Evolutionary conservation across 2,113 vertebrate species (phyloP).

Genomic region (Cinclus cinclus): DNA sequence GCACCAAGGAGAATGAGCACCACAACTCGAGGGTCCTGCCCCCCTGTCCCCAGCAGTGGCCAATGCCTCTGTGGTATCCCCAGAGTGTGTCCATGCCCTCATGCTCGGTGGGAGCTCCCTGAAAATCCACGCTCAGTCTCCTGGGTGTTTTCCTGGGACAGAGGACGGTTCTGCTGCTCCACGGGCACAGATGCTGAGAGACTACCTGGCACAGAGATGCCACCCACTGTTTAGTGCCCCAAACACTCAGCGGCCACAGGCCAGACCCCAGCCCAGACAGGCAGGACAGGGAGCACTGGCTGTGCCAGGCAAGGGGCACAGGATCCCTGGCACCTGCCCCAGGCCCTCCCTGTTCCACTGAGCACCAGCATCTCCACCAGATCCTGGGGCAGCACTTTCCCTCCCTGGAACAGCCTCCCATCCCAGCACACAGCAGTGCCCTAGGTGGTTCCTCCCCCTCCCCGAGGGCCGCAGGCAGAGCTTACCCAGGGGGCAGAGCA

Average conservation of each 20-base stretch:
- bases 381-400: background rate
- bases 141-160: rapidly evolving
- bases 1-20: rapidly evolving
- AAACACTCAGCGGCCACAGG: rapidly evolving
- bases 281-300: background rate
- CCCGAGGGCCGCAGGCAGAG: background rate
- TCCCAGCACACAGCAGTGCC: background rate
- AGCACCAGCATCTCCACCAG: background rate
- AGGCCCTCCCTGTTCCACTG: background rate
- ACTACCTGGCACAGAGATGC: background rate
- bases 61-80: background rate
- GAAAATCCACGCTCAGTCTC: rapidly evolving
- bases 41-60: background rate
- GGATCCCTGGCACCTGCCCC: rapidly evolving
- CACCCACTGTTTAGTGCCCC: background rate
- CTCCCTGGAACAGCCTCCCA: background rate
- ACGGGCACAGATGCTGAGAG: rapidly evolving
- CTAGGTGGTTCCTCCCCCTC: background rate
- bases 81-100: rapidly evolving
- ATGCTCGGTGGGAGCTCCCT: background rate
- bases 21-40: background rate
- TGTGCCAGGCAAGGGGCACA: background rate
- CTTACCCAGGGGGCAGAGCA: constrained; percentile 88
- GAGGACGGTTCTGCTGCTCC: background rate
- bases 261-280: rapidly evolving